These are phyloP conservation scores for Stenotaenia linearis DNA, from an alignment of 2,888 invertebrate genomes.

Conservation along the genomic window DNA sequence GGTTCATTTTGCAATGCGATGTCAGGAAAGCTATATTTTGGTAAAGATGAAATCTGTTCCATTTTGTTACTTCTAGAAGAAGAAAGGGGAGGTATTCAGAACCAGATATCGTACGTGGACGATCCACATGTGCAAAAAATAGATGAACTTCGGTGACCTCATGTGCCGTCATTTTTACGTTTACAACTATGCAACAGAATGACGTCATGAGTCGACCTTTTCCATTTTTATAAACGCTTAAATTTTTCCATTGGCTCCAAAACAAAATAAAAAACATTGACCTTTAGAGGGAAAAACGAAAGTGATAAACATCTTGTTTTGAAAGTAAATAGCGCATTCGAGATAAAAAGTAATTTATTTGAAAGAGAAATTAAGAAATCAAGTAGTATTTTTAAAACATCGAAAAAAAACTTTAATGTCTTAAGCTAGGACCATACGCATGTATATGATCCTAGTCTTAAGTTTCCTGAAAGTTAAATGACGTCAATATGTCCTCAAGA, in stretches of 20 bases:
- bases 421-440: too few relatives aligned
- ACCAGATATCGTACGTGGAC: too few relatives aligned
- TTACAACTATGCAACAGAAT: neutral
- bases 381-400: too few relatives aligned
- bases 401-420: too few relatives aligned
- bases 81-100: neutral
- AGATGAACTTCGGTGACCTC: neutral
- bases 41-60: neutral
- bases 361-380: too few relatives aligned
- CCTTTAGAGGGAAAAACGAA: neutral
- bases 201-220: neutral
- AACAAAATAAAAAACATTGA: neutral
- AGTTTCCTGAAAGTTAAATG: too few relatives aligned
- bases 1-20: slow-evolving; percentile 73
- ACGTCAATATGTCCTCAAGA: too few relatives aligned
- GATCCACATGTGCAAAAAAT: neutral
- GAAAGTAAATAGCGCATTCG: too few relatives aligned
- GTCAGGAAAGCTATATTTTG: slow-evolving; percentile 54
- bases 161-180: neutral
- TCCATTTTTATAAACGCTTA: neutral
- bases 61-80: neutral
- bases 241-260: neutral
- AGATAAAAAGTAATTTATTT: too few relatives aligned
- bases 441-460: too few relatives aligned
- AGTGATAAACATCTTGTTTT: neutral